Conservation (phyloP, 2,888 invertebrate species). For the Conistra vaccinii region DNA sequence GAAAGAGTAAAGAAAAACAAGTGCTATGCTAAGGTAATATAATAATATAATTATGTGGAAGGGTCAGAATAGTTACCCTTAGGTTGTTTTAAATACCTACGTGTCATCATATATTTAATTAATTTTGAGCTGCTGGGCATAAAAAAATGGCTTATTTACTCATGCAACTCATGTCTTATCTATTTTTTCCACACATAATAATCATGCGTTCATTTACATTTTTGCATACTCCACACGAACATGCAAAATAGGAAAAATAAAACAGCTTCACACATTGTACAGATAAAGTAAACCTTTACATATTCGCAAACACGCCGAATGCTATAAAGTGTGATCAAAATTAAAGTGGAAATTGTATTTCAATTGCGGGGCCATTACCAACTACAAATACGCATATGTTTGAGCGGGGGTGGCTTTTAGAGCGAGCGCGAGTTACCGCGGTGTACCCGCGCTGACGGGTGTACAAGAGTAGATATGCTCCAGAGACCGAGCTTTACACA, state of each 20-base stretch:
- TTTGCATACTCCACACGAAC: not conserved
- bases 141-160: not conserved
- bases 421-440: constrained; percentile 27
- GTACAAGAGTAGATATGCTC: constrained; percentile 5
- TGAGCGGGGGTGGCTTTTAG: constrained; percentile 60
- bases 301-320: constrained; percentile 24
- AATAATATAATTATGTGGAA: too few relatives aligned
- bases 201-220: not conserved
- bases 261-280: not conserved
- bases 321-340: constrained; percentile 52
- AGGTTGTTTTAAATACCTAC: not conserved
- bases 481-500: constrained; percentile 8
- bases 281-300: constrained; percentile 16
- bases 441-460: not conserved
- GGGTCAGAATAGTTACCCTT: not conserved
- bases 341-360: constrained; percentile 66
- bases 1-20: not conserved
- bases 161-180: not conserved
- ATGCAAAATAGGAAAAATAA: not conserved
- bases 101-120: not conserved
- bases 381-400: constrained; percentile 63
- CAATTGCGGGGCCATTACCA: constrained; percentile 64
- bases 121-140: too few relatives aligned
- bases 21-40: not conserved
- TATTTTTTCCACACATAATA: not conserved